Evolutionary conservation across 2,797 vertebrate species (phyloP).

Genomic region (Centroberyx gerrardi): DNA sequence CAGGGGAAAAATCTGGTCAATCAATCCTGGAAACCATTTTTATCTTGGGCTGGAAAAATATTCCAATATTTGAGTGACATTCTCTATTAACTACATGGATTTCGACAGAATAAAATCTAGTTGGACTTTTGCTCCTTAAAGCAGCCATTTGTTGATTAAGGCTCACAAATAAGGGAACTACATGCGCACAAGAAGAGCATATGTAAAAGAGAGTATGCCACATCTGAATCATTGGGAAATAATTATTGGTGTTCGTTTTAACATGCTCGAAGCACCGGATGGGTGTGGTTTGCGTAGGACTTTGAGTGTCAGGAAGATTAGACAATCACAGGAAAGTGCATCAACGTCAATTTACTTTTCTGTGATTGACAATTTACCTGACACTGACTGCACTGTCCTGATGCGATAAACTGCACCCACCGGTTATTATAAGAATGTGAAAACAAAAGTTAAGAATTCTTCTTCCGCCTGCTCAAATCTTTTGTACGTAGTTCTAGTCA

Average conservation of each 20-base stretch:
- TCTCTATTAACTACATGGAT: too few species aligned
- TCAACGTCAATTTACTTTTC: background rate
- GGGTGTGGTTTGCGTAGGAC: background rate
- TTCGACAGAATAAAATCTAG: too few species aligned
- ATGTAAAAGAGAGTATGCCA: too few species aligned
- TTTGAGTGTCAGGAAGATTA: too few species aligned
- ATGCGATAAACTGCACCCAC: background rate
- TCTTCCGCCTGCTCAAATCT: background rate
- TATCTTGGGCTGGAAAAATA: too few species aligned
- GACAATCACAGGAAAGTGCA: background rate
- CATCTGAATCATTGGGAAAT: too few species aligned
- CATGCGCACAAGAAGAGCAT: background rate
- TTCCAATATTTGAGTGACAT: too few species aligned
- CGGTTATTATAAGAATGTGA: background rate
- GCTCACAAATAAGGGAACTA: background rate
- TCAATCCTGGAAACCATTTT: background rate
- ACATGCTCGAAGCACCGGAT: background rate
- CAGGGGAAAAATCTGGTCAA: background rate
- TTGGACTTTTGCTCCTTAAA: background rate
- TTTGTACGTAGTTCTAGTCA: background rate
- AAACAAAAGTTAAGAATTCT: background rate
- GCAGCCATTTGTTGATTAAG: too few species aligned
- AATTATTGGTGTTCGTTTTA: background rate
- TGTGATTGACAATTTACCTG: background rate
- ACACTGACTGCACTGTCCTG: background rate